phyloP scores from a whole-genome alignment of 2,797 vertebrate species.

The Anabacerthia variegaticeps region DNA sequence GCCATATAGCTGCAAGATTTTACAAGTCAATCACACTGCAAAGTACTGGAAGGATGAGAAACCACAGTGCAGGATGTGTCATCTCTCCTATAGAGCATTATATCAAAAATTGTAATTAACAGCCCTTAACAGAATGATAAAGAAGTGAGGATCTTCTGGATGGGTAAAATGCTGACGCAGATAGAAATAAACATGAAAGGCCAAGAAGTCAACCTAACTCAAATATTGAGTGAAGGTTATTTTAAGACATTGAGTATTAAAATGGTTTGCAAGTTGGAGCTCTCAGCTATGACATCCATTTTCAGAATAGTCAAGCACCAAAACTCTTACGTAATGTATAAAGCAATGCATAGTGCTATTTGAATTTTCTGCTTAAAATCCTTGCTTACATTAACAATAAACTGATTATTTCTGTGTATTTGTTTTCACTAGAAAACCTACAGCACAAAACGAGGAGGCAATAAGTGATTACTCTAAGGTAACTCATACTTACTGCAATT shows the following conservation, averaged over 20 bases:
- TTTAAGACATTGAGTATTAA: not conserved
- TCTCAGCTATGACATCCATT: not conserved
- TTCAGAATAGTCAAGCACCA: not conserved
- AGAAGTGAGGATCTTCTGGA: not conserved
- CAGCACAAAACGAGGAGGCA: conserved; percentile 32
- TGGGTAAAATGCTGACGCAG: not conserved
- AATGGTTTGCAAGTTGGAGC: not conserved
- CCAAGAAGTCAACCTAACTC: not conserved
- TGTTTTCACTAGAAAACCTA: conserved; percentile 39
- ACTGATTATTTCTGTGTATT: not conserved
- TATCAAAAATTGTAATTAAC: not conserved
- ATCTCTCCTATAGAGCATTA: not conserved
- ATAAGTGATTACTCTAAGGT: conserved; percentile 64
- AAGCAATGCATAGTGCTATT: not conserved
- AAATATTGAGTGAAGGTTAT: not conserved
- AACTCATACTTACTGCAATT: conserved; percentile 1
- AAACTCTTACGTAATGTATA: not conserved
- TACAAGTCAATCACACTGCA: not conserved
- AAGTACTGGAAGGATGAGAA: not conserved
- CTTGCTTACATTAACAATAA: not conserved
- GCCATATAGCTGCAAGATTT: not conserved
- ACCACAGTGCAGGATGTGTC: not conserved
- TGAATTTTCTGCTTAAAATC: not conserved
- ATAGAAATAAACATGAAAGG: not conserved
- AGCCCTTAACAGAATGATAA: not conserved